phyloP scores from a whole-genome alignment of 2,797 vertebrate species.

The Oreochromis mossambicus region DNA sequence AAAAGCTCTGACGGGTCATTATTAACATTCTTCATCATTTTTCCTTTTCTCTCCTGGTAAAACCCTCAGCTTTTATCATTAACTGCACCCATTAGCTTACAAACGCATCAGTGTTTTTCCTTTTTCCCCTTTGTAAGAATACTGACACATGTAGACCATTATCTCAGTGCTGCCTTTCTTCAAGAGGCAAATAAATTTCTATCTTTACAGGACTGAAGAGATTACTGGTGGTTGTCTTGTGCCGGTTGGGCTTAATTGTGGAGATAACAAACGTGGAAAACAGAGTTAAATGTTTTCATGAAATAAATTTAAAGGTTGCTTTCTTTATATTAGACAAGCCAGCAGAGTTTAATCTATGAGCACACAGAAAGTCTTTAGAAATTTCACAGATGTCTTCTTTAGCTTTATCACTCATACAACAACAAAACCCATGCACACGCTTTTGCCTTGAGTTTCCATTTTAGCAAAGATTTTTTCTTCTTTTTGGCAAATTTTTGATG shows the following conservation, averaged over 20 bases:
- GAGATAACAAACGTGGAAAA: neutral
- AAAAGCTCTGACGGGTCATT: constrained; percentile 13
- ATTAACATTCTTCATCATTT: constrained; percentile 21
- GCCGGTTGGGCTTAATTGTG: neutral
- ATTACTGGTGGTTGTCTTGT: neutral
- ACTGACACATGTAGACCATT: neutral
- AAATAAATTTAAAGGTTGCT: neutral
- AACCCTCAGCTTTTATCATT: neutral
- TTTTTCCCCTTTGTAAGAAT: neutral
- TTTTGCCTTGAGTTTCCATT: neutral
- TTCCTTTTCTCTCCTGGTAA: neutral
- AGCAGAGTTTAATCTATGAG: neutral
- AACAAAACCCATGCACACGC: neutral
- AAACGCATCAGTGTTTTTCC: neutral
- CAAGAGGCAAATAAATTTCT: neutral
- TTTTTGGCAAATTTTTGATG: neutral
- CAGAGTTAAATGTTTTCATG: neutral
- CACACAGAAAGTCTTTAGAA: constrained; percentile 20
- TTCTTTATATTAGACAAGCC: neutral
- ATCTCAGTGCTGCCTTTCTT: neutral
- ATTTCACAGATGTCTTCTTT: constrained; percentile 15
- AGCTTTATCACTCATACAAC: constrained; percentile 2
- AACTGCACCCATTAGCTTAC: neutral
- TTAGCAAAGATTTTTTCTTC: neutral
- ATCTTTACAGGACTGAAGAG: neutral